Conservation (phyloP, 2,888 invertebrate genomes). For the Lithophane ornitopus region DNA sequence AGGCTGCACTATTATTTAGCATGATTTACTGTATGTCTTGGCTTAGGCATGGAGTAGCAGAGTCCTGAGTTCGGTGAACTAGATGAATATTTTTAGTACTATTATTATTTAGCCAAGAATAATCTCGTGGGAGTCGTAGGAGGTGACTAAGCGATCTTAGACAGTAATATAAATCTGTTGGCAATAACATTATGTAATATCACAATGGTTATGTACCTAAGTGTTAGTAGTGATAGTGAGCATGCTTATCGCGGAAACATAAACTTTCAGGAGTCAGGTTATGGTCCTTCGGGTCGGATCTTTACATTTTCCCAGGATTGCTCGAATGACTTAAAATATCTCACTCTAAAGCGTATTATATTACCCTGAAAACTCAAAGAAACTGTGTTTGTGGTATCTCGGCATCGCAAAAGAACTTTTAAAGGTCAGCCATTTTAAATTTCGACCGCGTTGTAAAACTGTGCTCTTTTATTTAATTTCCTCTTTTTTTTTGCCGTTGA, state of each 20-base stretch:
- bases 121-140: not conserved
- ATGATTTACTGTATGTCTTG: conserved; percentile 50
- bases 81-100: conserved; percentile 23
- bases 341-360: not conserved
- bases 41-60: conserved; percentile 25
- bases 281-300: conserved; percentile 40
- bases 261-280: not conserved
- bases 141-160: conserved; percentile 27
- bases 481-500: conserved; percentile 43
- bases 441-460: conserved; percentile 42
- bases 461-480: conserved; percentile 49
- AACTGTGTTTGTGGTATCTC: conserved; percentile 25
- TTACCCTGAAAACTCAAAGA: conserved; percentile 11
- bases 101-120: conserved; percentile 29
- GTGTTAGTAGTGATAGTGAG: not conserved
- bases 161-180: conserved; percentile 13
- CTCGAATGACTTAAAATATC: not conserved
- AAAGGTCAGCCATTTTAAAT: conserved; percentile 58
- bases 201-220: conserved; percentile 5
- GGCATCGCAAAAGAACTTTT: conserved; percentile 22
- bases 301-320: not conserved
- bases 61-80: conserved; percentile 40
- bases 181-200: not conserved
- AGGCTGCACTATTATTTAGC: conserved; percentile 59
- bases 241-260: conserved; percentile 21